A percentile compares a stretch with the other conserved stretches of the same genome.
Conservation (phyloP, 2,888 invertebrate species). For the Drosophila pseudotakahashii region DNA sequence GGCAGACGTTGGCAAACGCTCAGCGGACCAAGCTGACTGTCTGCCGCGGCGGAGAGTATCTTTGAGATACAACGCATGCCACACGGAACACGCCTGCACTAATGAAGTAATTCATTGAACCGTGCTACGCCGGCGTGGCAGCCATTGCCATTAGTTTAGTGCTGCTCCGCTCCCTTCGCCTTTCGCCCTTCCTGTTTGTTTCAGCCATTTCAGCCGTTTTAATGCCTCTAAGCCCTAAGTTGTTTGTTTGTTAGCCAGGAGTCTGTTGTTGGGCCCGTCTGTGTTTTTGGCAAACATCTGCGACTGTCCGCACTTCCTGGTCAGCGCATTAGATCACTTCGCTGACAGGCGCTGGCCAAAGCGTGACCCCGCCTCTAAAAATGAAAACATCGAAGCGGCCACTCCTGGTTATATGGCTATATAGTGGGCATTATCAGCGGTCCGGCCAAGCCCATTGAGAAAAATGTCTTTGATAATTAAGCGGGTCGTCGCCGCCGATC, state of each 20-base stretch:
- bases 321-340: constrained; percentile 72
- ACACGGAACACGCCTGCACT: constrained; percentile 74
- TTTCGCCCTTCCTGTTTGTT: constrained; percentile 25
- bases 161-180: constrained; percentile 37
- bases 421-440: constrained; percentile 28
- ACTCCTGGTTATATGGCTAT: constrained; percentile 52
- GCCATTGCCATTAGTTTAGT: constrained; percentile 69
- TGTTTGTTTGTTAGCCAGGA: constrained; percentile 23
- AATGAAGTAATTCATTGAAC: constrained; percentile 82
- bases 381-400: constrained; percentile 45
- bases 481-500: constrained; percentile 56
- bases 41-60: constrained; percentile 37
- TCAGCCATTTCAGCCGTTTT: constrained; percentile 12
- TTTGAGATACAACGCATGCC: constrained; percentile 72
- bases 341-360: constrained; percentile 42
- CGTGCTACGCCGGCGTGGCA: constrained; percentile 67
- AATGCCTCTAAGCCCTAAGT: constrained; percentile 13
- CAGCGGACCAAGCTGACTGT: constrained; percentile 30
- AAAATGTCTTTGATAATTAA: constrained; percentile 79
- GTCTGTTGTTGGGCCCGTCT: background rate
- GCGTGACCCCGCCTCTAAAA: constrained; percentile 72
- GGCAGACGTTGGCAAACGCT: constrained; percentile 29
- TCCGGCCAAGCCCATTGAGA: constrained; percentile 63
- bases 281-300: constrained; percentile 61
- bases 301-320: constrained; percentile 67